Conservation (phyloP, 2,113 vertebrate species). For the Raja brachyura region DNA sequence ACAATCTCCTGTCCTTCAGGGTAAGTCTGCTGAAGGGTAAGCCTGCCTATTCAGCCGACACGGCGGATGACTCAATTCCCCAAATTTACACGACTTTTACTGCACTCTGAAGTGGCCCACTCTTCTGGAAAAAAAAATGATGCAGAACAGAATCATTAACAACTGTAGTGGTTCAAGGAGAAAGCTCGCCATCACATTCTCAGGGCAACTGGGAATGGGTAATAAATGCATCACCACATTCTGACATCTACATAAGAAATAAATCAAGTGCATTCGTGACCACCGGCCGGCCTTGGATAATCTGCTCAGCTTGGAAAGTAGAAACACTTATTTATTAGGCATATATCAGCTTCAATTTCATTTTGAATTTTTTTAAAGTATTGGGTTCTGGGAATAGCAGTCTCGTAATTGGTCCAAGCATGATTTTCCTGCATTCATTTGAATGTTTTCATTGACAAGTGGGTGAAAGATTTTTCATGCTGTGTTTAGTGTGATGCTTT, state of each 20-base stretch:
- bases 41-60: not conserved
- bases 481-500: not conserved
- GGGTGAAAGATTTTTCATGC: not conserved
- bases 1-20: not conserved
- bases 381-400: not conserved
- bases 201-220: slow-evolving; percentile 15
- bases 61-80: not conserved
- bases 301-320: not conserved
- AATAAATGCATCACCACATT: slow-evolving; percentile 18
- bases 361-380: not conserved
- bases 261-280: slow-evolving; percentile 13
- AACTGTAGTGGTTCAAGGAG: not conserved
- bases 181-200: not conserved
- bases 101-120: not conserved
- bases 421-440: not conserved
- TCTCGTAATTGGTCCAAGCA: not conserved
- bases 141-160: not conserved
- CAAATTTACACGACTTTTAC: not conserved
- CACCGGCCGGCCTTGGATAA: not conserved
- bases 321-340: not conserved
- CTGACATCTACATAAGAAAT: slow-evolving; percentile 5
- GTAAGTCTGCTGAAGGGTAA: not conserved
- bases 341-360: not conserved
- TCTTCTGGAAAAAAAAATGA: not conserved
- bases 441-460: not conserved